phyloP scores from a whole-genome alignment of 1,140 invertebrate genomes.

The Colletes gigas region DNA sequence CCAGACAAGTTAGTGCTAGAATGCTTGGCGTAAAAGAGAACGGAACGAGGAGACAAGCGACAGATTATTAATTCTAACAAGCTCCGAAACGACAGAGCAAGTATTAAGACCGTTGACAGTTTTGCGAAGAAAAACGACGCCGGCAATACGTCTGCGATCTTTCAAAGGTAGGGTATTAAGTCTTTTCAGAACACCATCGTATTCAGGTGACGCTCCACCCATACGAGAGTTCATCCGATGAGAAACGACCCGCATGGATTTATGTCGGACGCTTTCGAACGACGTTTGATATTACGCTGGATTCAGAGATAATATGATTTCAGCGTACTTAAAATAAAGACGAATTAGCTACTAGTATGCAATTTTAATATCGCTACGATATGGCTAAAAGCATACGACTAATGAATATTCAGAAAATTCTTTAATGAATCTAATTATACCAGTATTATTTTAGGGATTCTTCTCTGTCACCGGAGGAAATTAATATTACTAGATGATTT shows the following conservation, averaged over 20 bases:
- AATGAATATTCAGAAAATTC: no score
- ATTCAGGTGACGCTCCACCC: conserved; percentile 9
- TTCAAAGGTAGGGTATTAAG: background rate
- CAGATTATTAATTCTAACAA: background rate
- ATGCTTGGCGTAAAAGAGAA: background rate
- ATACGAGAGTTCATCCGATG: conserved; percentile 14
- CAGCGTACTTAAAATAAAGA: no score
- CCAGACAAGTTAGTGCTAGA: background rate
- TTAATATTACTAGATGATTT: no score
- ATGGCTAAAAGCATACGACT: no score
- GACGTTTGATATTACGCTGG: background rate
- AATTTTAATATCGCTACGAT: no score
- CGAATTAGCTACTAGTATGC: no score
- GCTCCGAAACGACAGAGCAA: background rate
- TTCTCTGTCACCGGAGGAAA: no score
- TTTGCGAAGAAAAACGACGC: background rate
- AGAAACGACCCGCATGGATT: conserved; percentile 21
- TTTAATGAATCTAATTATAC: no score
- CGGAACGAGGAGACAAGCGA: no score
- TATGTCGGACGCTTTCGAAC: background rate
- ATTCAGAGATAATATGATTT: no score
- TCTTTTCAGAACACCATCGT: background rate
- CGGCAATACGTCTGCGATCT: background rate
- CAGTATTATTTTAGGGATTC: no score
- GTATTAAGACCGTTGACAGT: background rate